Base-by-base conservation (phyloP, 2,113 vertebrate genomes). In the Hydrochoerus hydrochaeris region DNA sequence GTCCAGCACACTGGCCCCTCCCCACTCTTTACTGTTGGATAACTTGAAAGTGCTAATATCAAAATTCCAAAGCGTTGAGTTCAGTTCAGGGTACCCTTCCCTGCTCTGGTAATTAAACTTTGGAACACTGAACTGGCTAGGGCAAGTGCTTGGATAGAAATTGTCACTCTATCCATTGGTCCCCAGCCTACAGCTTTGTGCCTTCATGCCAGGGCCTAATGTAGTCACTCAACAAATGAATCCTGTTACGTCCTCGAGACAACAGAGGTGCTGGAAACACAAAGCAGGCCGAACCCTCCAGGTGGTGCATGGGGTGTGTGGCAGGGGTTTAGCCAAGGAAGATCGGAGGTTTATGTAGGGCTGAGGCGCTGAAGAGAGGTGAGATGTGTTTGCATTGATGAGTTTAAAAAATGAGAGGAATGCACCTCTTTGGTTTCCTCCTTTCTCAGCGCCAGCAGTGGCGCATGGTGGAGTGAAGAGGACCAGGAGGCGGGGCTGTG, bases 21-120 rank as follows among this genome's bases (percentile, higher is more conserved):
- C 54, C 54, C 54, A 3, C 16, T 63, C 84, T 93, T 85, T 3
- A 58, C 38, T 41, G 85, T 91, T 58, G 49, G 26, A 24, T 81
- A 60, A 85, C 9, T 9, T 73, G 60, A 73, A 88, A 90, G 63
- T 92, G 65, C 75, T 69, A 0, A 22, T n/a, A 19, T 94, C n/a
- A 44, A 16, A 83, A 95, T 73, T 97, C 99, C 99, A 99, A 99
- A 99, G 99, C 97, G 99, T 99, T 99, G 99, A 99, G 99, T 99
- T 98, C 99, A 98, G 99, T 54, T 97, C 99, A 98, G 99, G 98
- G 98, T 97, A 84, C 35, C 35, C 71, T 83, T 28, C 99, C 98
- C 98, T 97, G 99, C 98, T 95, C 99, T 99, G 99, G 65, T 99
- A 99, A 99, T 99, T 98, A 98, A 98, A 92, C 99, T 99, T 99